Percentiles rank a stretch among this genome's conserved stretches.
These are phyloP conservation scores for Grus americana DNA, from an alignment of 2,113 vertebrate genomes.

Conservation along the genomic window DNA sequence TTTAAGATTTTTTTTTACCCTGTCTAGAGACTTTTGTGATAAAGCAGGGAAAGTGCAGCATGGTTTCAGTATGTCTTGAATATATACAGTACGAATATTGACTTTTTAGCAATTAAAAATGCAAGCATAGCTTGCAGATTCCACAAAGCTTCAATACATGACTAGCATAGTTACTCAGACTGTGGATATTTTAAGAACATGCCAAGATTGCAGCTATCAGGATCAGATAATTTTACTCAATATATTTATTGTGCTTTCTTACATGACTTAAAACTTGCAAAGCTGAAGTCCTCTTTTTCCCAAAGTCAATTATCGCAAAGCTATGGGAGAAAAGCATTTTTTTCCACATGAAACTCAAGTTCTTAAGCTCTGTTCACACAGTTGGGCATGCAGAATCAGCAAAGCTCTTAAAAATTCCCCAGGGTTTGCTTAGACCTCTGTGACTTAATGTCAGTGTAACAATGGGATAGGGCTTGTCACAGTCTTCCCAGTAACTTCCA, in stretches of 20 bases:
- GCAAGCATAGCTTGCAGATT: constrained; percentile 31
- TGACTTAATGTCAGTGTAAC: constrained; percentile 36
- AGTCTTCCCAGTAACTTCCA: constrained; percentile 40
- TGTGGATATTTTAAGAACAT: neutral
- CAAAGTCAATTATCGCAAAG: neutral
- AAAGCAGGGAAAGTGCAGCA: neutral
- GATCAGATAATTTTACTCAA: neutral
- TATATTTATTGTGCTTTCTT: neutral
- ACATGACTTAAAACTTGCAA: neutral
- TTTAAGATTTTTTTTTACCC: neutral
- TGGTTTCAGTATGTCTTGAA: neutral
- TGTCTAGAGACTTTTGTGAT: neutral
- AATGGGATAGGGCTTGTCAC: constrained; percentile 4
- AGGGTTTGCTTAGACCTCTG: neutral
- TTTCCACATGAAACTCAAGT: constrained; percentile 60
- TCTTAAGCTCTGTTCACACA: constrained; percentile 62
- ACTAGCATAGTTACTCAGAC: neutral
- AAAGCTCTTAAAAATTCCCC: constrained; percentile 63
- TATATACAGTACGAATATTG: neutral
- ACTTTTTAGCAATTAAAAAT: neutral
- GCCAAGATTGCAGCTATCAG: neutral
- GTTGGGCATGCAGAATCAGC: constrained; percentile 64
- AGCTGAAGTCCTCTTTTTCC: neutral
- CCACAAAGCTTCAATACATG: neutral
- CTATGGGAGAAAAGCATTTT: constrained; percentile 34